A percentile compares a stretch with the other conserved stretches of the same genome.
Conservation (phyloP, 2,797 vertebrate genomes). For the Danio kyathit region DNA sequence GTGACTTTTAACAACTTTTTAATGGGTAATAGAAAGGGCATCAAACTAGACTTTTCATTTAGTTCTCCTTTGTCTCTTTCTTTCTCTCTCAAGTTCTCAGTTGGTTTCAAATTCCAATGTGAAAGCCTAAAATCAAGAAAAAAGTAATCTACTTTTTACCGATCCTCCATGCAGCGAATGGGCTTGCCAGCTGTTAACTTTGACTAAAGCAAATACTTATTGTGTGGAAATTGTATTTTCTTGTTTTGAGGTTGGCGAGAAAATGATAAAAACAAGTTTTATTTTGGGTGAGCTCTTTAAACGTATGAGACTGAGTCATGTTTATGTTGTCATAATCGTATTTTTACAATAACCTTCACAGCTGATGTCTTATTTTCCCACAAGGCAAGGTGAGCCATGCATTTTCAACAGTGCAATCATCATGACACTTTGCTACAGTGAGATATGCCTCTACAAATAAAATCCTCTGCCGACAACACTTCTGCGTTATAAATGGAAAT, state of each 20-base stretch:
- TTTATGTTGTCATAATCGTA: background rate
- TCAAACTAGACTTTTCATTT: constrained; percentile 60
- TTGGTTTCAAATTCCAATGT: background rate
- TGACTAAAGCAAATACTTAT: background rate
- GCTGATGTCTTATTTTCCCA: background rate
- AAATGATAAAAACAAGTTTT: background rate
- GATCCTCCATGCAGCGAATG: no score
- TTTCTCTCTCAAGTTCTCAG: constrained; percentile 7
- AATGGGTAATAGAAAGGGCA: constrained; percentile 72
- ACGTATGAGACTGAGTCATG: background rate
- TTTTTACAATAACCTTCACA: background rate
- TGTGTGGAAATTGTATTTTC: background rate
- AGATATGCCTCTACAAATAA: background rate
- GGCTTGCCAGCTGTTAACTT: background rate
- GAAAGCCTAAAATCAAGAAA: background rate
- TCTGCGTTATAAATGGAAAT: constrained; percentile 8
- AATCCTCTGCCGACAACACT: background rate
- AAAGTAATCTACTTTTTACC: background rate
- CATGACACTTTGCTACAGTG: constrained; percentile 20
- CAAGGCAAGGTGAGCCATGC: background rate
- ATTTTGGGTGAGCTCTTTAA: background rate
- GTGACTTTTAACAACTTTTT: constrained; percentile 45
- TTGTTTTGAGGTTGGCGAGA: background rate
- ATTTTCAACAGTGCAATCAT: constrained; percentile 17
- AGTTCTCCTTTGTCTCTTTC: background rate